phyloP scores from a whole-genome alignment of 2,113 vertebrate genomes.

The Rhinogobius similis region DNA sequence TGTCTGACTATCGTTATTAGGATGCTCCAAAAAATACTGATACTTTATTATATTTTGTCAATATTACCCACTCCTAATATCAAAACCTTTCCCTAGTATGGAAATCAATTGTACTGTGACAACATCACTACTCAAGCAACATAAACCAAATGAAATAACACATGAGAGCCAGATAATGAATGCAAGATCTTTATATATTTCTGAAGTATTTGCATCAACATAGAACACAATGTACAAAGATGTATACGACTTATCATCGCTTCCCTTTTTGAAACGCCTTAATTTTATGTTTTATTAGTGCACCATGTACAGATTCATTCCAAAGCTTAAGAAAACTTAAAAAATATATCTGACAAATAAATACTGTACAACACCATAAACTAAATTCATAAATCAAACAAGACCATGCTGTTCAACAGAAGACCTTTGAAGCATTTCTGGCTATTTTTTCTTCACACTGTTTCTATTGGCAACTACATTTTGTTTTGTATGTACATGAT shows the following conservation, averaged over 20 bases:
- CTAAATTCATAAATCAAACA: slow-evolving; percentile 69
- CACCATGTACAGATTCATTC: slow-evolving; percentile 72
- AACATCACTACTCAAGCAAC: no score
- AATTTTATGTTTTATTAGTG: slow-evolving; percentile 65
- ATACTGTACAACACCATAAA: slow-evolving; percentile 81
- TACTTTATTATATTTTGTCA: no score
- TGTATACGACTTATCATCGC: slow-evolving; percentile 33
- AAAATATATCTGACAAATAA: slow-evolving; percentile 77
- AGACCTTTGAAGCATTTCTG: slow-evolving; percentile 65
- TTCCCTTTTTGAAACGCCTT: slow-evolving; percentile 72
- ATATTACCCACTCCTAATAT: no score
- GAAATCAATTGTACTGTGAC: no score
- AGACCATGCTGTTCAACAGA: slow-evolving; percentile 68
- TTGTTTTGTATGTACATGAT: slow-evolving; percentile 43
- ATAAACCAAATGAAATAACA: slow-evolving; percentile 32
- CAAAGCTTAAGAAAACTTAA: slow-evolving; percentile 71
- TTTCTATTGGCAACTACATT: slow-evolving; percentile 49
- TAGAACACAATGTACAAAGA: slow-evolving; percentile 60
- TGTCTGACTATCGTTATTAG: no score
- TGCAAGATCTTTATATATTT: slow-evolving; percentile 74
- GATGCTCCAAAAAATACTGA: no score
- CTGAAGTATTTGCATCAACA: slow-evolving; percentile 71
- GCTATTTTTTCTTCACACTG: slow-evolving; percentile 61
- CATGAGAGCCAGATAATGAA: slow-evolving; percentile 56
- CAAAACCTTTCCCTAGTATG: no score